These are phyloP conservation scores for Aldrovandia affinis DNA, from an alignment of 2,797 vertebrate species.

Conservation along the genomic window DNA sequence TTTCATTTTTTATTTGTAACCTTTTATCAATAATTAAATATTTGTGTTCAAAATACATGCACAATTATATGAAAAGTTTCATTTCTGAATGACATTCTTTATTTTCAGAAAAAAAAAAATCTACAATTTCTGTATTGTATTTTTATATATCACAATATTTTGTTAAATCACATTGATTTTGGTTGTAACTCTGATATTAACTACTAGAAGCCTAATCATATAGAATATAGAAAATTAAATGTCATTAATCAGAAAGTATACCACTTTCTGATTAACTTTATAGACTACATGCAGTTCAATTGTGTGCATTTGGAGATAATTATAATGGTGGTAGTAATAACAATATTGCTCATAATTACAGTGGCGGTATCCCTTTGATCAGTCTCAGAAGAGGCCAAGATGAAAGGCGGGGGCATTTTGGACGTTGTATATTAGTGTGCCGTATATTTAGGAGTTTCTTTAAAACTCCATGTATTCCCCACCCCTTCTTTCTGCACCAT, in stretches of 20 bases:
- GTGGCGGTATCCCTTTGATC: conserved; percentile 67
- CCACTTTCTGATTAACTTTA: too few relatives aligned
- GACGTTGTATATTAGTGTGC: conserved; percentile 54
- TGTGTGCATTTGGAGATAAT: conserved; percentile 52
- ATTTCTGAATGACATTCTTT: neutral
- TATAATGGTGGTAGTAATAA: conserved; percentile 68
- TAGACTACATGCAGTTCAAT: neutral
- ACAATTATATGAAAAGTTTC: neutral
- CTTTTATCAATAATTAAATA: neutral
- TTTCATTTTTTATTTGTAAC: neutral
- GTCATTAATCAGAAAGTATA: too few relatives aligned
- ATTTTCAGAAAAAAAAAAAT: neutral
- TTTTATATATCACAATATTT: too few relatives aligned
- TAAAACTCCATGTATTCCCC: conserved; percentile 69
- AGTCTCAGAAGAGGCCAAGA: conserved; percentile 65
- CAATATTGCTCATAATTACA: conserved; percentile 67
- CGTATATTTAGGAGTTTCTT: conserved; percentile 57
- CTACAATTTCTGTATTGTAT: neutral
- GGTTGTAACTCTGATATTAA: neutral
- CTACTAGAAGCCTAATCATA: conserved; percentile 8
- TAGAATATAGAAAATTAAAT: too few relatives aligned
- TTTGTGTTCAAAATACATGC: neutral
- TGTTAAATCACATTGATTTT: conserved; percentile 39
- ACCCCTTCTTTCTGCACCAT: conserved; percentile 57
- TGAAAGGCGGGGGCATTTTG: conserved; percentile 71